phyloP scores from a whole-genome alignment of 2,113 vertebrate species.

The Rhizomys pruinosus region DNA sequence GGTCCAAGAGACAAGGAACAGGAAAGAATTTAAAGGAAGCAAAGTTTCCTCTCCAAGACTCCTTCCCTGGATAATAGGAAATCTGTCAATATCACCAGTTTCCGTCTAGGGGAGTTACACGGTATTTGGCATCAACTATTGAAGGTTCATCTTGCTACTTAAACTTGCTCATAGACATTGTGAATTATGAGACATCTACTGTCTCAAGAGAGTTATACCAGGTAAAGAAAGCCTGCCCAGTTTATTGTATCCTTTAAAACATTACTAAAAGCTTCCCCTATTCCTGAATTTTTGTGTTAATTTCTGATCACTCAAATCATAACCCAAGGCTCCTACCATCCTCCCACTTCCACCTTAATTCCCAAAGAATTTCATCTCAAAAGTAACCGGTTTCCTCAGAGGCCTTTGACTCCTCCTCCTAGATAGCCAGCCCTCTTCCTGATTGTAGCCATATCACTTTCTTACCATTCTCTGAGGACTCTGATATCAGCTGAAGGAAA shows the following conservation, averaged over 20 bases:
- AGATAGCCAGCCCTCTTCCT: not conserved
- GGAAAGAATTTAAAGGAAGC: conserved; percentile 26
- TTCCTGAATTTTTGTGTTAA: conserved; percentile 55
- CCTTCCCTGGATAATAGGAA: not conserved
- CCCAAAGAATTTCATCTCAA: not conserved
- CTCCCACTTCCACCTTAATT: not conserved
- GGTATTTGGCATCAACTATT: not conserved
- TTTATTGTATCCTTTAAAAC: conserved; percentile 1
- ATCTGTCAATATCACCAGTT: not conserved
- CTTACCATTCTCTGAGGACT: not conserved
- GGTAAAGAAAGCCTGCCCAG: not conserved
- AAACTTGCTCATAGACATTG: not conserved
- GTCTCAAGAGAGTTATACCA: not conserved
- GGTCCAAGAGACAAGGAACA: not conserved
- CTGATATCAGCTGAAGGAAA: not conserved
- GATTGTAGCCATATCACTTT: not conserved
- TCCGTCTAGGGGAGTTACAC: not conserved
- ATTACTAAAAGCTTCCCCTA: not conserved
- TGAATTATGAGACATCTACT: not conserved
- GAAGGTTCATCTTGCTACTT: not conserved
- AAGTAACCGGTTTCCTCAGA: not conserved
- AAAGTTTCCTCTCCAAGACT: conserved; percentile 2
- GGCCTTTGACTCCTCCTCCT: not conserved
- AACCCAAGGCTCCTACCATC: not conserved
- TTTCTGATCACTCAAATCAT: not conserved